Percentiles rank a stretch among this genome's conserved stretches.
These are phyloP conservation scores for Artemia sinica DNA, from an alignment of 2,888 invertebrate species.

Conservation along the genomic window DNA sequence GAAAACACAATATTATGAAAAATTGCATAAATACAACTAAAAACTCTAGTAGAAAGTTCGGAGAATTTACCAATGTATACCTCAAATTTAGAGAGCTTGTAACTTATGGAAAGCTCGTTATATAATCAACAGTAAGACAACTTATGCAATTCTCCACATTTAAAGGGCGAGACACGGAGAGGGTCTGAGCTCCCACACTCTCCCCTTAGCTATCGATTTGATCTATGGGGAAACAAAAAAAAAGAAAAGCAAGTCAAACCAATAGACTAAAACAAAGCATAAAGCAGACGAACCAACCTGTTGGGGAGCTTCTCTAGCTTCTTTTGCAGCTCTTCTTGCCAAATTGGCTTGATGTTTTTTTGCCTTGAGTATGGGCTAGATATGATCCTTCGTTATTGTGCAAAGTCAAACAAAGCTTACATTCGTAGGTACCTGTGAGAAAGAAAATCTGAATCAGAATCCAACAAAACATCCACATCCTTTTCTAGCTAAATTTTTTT, in stretches of 20 bases:
- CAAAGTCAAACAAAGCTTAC: slow-evolving; percentile 90
- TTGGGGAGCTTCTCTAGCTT: slow-evolving; percentile 89
- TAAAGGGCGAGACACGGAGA: too few relatives aligned
- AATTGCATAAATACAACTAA: too few relatives aligned
- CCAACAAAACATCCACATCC: not conserved
- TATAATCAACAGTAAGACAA: too few relatives aligned
- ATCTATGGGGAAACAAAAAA: not conserved
- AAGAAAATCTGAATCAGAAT: not conserved
- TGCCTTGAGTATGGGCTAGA: slow-evolving; percentile 96
- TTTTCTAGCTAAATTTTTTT: slow-evolving; percentile 9
- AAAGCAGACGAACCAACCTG: slow-evolving; percentile 31
- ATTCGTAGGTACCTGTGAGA: slow-evolving; percentile 73
- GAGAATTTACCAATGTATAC: too few relatives aligned
- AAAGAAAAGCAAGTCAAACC: slow-evolving; percentile 25
- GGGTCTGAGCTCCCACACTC: not conserved
- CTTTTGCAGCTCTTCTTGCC: slow-evolving; percentile 91
- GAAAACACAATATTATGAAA: too few relatives aligned
- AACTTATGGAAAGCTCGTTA: too few relatives aligned
- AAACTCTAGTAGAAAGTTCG: too few relatives aligned
- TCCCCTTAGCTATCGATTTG: not conserved
- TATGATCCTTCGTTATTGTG: slow-evolving; percentile 99
- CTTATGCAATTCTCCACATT: too few relatives aligned
- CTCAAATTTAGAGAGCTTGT: too few relatives aligned
- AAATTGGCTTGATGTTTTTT: slow-evolving; percentile 99
- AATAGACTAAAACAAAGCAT: not conserved